These are phyloP conservation scores for Aurelia aurita complex sp. Pacific DNA, from an alignment of 30 jellyfish, hydroid and myxozoan genomes.

Conservation along the genomic window DNA sequence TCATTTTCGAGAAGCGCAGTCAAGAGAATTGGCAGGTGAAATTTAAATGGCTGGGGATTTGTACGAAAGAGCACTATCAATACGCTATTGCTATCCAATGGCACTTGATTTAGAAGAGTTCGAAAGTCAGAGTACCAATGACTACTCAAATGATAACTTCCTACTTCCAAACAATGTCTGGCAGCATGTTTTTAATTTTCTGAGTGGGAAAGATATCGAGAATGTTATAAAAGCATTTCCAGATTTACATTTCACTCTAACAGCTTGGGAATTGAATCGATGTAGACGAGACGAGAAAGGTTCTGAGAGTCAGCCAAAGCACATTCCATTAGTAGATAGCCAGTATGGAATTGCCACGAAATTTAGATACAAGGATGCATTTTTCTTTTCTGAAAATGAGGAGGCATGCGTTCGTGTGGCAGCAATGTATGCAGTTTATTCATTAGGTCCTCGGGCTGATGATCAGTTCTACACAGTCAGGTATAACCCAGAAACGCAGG, in stretches of 20 bases:
- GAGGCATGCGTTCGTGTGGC: constrained; percentile 66
- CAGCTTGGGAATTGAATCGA: constrained; percentile 28
- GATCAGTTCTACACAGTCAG: background rate
- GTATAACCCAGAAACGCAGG: constrained; percentile 1
- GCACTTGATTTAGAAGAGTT: background rate
- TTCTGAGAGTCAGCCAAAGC: background rate
- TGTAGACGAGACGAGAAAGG: background rate
- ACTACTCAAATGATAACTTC: background rate
- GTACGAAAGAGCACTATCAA: constrained; percentile 73
- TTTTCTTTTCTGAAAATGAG: constrained; percentile 45
- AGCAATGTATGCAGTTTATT: constrained; percentile 73
- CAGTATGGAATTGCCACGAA: constrained; percentile 41
- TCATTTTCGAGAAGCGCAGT: constrained; percentile 64
- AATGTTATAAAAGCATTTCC: constrained; percentile 48
- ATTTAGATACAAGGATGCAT: constrained; percentile 33
- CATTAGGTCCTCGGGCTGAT: constrained; percentile 48
- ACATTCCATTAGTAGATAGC: constrained; percentile 39
- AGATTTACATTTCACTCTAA: background rate
- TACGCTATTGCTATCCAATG: constrained; percentile 67
- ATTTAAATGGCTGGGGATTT: constrained; percentile 25
- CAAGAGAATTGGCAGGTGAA: constrained; percentile 31
- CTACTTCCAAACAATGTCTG: constrained; percentile 48
- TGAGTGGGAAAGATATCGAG: constrained; percentile 34
- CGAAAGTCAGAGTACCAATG: background rate
- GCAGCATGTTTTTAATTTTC: constrained; percentile 34